phyloP scores from a whole-genome alignment of 2,113 vertebrate species.

The Hepsetus odoe region DNA sequence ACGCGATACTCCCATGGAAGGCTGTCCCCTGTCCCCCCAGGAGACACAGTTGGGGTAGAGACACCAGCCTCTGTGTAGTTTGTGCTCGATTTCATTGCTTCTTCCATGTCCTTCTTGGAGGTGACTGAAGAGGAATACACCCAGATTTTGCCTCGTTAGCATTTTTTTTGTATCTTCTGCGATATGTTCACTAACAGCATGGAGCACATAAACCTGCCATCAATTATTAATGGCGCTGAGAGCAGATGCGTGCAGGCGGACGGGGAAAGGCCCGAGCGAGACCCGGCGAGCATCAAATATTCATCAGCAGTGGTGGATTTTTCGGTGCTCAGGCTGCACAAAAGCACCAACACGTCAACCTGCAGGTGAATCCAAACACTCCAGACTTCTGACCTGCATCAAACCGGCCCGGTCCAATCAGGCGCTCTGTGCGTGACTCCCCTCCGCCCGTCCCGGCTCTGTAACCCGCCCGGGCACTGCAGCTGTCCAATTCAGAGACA shows the following conservation, averaged over 20 bases:
- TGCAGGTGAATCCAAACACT: not conserved
- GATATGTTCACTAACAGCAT: not conserved
- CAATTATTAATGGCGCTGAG: constrained; percentile 33
- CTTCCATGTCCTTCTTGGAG: too few species aligned
- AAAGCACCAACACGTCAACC: too few species aligned
- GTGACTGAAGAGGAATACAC: too few species aligned
- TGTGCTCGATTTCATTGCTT: too few species aligned
- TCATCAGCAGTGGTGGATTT: not conserved
- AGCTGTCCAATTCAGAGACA: constrained; percentile 48
- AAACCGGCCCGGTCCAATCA: not conserved
- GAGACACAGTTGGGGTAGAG: too few species aligned
- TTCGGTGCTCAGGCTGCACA: not conserved
- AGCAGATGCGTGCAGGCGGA: not conserved
- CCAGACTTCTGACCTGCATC: not conserved
- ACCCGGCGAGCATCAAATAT: constrained; percentile 37
- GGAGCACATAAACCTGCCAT: constrained; percentile 13
- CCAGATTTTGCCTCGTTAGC: not conserved
- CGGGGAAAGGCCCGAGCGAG: constrained; percentile 6
- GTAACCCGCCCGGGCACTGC: constrained; percentile 53
- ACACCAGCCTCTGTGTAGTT: too few species aligned
- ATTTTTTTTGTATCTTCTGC: not conserved
- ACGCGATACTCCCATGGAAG: too few species aligned
- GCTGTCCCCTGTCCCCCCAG: too few species aligned
- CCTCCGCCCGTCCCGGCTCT: not conserved
- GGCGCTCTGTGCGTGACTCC: not conserved